Evolutionary conservation across 2,888 invertebrate species (phyloP).

Genomic region (Calameuta idolon): DNA sequence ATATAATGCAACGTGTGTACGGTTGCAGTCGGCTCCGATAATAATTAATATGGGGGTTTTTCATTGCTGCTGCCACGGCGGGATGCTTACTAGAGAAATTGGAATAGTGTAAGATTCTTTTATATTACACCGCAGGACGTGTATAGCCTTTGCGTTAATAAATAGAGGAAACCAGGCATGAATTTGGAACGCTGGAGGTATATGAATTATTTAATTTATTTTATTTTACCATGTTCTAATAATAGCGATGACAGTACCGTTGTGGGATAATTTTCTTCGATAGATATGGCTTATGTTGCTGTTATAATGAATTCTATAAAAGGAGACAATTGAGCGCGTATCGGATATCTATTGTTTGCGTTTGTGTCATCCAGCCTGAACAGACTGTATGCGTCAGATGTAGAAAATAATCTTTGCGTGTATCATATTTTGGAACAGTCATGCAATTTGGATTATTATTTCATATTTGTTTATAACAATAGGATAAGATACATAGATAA

Average conservation of each 20-base stretch:
- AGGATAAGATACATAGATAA: not conserved
- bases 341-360: not conserved
- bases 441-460: not conserved
- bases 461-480: not conserved
- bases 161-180: not conserved
- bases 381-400: not conserved
- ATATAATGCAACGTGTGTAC: conserved; percentile 15
- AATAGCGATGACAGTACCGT: not conserved
- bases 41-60: not conserved
- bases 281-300: not conserved
- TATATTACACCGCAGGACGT: not conserved
- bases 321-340: not conserved
- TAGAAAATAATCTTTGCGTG: not conserved
- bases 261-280: not conserved
- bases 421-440: not conserved
- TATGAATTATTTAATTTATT: not conserved
- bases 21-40: conserved; percentile 2
- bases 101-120: not conserved
- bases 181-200: not conserved
- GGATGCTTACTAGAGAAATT: not conserved
- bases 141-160: not conserved
- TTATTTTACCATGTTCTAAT: not conserved
- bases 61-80: not conserved
- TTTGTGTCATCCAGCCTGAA: not conserved
- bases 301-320: not conserved